Conservation (phyloP, 2,113 vertebrate genomes). For the Zootoca vivipara region DNA sequence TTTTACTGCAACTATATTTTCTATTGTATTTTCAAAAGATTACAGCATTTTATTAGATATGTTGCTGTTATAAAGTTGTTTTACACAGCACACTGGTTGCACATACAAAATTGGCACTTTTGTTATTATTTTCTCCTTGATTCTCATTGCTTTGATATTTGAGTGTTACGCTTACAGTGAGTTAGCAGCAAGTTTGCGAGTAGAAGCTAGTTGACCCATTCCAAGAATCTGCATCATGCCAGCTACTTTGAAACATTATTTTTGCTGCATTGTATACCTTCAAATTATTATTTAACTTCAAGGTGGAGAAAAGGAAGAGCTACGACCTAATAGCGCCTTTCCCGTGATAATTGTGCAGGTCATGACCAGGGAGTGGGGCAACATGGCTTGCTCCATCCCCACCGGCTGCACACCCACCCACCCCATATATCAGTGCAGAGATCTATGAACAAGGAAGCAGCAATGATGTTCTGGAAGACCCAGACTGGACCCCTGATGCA, state of each 20-base stretch:
- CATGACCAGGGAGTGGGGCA: neutral
- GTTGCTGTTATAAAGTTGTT: conserved; percentile 32
- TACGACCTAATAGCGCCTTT: neutral
- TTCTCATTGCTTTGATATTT: conserved; percentile 21
- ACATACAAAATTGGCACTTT: neutral
- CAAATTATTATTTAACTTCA: conserved; percentile 36
- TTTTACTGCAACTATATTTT: conserved; percentile 51
- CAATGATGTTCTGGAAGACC: too few species aligned
- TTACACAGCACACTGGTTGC: conserved; percentile 34
- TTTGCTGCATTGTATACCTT: neutral
- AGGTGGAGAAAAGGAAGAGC: neutral
- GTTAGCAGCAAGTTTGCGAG: neutral
- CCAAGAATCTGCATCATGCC: conserved; percentile 4
- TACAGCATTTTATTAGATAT: conserved; percentile 56
- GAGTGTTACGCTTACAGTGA: conserved; percentile 5
- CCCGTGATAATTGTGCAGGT: neutral
- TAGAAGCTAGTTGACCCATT: conserved; percentile 35
- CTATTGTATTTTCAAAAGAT: conserved; percentile 42
- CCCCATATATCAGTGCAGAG: too few species aligned
- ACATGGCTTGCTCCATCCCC: too few species aligned
- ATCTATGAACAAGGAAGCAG: too few species aligned
- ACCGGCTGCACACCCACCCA: too few species aligned
- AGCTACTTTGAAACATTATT: conserved; percentile 15
- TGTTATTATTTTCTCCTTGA: neutral
- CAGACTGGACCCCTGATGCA: too few species aligned